phyloP scores from a whole-genome alignment of 2,113 vertebrate species.

The Tragelaphus imberbis region DNA sequence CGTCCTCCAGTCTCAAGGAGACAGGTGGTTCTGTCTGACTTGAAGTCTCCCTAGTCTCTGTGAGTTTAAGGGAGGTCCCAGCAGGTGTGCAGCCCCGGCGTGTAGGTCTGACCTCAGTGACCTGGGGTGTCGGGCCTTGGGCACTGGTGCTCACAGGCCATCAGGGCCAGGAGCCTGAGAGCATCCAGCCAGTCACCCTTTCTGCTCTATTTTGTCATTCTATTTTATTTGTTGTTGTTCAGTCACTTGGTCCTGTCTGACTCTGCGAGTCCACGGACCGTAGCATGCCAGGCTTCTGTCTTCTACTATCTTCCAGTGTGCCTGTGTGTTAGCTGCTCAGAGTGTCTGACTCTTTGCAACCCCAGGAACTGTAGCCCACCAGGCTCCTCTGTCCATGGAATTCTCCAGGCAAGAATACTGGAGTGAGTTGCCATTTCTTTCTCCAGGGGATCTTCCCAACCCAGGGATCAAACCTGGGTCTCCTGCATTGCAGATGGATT shows the following conservation, averaged over 20 bases:
- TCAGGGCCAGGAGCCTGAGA: background rate
- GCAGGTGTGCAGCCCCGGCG: background rate
- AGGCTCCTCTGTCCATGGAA: background rate
- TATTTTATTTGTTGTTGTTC: background rate
- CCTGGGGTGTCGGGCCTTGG: background rate
- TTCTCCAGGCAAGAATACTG: background rate
- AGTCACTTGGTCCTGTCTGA: background rate
- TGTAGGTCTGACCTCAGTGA: background rate
- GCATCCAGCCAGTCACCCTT: fast-evolving
- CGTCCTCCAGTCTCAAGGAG: background rate
- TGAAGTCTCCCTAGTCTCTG: background rate
- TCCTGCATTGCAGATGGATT: background rate
- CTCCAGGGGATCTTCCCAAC: background rate
- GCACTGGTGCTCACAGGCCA: background rate
- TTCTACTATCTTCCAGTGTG: background rate
- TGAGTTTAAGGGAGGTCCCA: background rate
- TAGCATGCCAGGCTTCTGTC: background rate
- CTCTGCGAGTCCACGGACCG: background rate
- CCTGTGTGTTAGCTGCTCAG: background rate
- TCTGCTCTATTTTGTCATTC: fast-evolving
- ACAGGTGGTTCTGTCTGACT: background rate
- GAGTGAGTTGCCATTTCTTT: background rate
- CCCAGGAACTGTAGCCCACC: background rate
- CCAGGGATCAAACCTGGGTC: background rate
- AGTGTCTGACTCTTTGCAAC: background rate